Conservation (phyloP, 2,797 vertebrate genomes). For the Bovichtus variegatus region DNA sequence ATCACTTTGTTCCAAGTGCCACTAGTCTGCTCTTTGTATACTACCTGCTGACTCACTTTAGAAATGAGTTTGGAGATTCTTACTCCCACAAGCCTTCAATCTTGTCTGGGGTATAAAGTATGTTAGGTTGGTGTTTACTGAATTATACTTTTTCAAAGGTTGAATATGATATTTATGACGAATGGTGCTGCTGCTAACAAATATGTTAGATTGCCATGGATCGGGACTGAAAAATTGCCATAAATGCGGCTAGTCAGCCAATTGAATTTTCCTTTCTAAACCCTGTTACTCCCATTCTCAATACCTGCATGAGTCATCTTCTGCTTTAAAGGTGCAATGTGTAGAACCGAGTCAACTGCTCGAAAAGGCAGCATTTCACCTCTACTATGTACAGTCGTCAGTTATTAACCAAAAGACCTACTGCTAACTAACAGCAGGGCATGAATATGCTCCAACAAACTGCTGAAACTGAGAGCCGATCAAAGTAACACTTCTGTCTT, state of each 20-base stretch:
- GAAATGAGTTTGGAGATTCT: constrained; percentile 41
- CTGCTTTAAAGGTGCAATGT: too few relatives aligned
- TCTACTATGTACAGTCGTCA: too few relatives aligned
- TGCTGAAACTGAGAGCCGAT: too few relatives aligned
- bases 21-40: constrained; percentile 42
- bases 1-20: constrained; percentile 25
- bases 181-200: constrained; percentile 20
- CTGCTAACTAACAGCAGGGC: too few relatives aligned
- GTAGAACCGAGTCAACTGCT: too few relatives aligned
- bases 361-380: too few relatives aligned
- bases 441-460: too few relatives aligned
- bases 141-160: constrained; percentile 16
- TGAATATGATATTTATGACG: constrained; percentile 20
- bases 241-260: background rate
- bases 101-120: constrained; percentile 3
- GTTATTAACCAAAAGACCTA: too few relatives aligned
- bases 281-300: background rate
- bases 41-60: constrained; percentile 50
- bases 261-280: background rate
- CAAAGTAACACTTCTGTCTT: too few relatives aligned
- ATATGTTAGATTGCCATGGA: background rate
- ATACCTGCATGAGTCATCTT: background rate
- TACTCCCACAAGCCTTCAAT: constrained; percentile 27
- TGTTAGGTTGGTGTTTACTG: constrained; percentile 6
- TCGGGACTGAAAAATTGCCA: background rate